These are phyloP conservation scores for Lepilemur septentrionalis DNA, from an alignment of 2,797 vertebrate genomes.

Conservation along the genomic window DNA sequence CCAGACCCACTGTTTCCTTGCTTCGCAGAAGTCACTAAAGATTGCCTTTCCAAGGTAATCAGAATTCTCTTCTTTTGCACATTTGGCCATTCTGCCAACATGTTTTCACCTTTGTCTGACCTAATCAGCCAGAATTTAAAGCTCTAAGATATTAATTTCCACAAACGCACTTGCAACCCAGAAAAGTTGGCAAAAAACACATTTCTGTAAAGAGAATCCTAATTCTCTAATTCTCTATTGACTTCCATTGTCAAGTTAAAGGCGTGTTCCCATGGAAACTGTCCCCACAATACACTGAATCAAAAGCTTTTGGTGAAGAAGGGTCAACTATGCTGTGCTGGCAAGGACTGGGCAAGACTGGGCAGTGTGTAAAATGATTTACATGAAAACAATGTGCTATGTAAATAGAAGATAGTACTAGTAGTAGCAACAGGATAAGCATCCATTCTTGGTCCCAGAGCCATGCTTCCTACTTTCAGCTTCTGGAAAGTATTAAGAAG, in stretches of 20 bases:
- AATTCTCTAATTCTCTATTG: conserved; percentile 57
- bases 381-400: conserved; percentile 15
- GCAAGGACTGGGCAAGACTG: conserved; percentile 44
- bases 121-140: conserved; percentile 56
- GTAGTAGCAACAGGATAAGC: conserved; percentile 2
- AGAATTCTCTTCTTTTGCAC: conserved; percentile 44
- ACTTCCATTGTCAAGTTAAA: conserved; percentile 64
- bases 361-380: conserved; percentile 26
- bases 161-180: conserved; percentile 55
- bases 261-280: conserved; percentile 60
- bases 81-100: conserved; percentile 32
- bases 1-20: background rate
- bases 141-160: conserved; percentile 58
- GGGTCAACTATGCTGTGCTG: conserved; percentile 36
- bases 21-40: conserved; percentile 36
- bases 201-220: conserved; percentile 55
- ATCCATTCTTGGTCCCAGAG: background rate
- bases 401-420: conserved; percentile 43
- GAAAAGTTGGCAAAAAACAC: conserved; percentile 49
- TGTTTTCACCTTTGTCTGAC: conserved; percentile 8
- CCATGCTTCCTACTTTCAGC: background rate
- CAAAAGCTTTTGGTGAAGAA: conserved; percentile 61
- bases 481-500: background rate
- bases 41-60: background rate
- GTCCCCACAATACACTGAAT: conserved; percentile 28